These are phyloP conservation scores for Hippasteria phrygiana DNA, from an alignment of 53 echinoderm and acorn worm genomes.

Conservation along the genomic window DNA sequence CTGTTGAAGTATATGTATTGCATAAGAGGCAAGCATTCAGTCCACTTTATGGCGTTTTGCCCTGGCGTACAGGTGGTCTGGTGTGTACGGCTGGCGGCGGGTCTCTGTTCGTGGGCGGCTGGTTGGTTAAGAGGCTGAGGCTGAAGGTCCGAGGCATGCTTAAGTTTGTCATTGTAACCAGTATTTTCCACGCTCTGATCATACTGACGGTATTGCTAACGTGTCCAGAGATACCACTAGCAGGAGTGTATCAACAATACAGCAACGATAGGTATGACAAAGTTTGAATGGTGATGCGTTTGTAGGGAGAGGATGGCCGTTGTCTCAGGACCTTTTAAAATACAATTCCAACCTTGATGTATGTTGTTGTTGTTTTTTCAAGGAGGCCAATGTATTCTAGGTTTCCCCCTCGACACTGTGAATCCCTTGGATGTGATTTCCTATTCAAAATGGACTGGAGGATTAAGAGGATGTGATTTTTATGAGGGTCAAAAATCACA, in stretches of 20 bases:
- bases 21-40: too few species aligned
- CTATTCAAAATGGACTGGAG: too few species aligned
- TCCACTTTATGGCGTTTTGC: too few species aligned
- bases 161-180: conserved; percentile 58
- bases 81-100: conserved; percentile 51
- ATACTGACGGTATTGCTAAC: conserved; percentile 68
- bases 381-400: too few species aligned
- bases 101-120: conserved; percentile 76
- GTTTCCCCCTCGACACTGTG: too few species aligned
- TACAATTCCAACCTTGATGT: too few species aligned
- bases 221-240: conserved; percentile 87
- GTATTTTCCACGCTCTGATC: conserved; percentile 56
- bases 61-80: not conserved
- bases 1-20: too few species aligned
- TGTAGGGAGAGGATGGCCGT: not conserved
- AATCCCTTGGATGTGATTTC: too few species aligned
- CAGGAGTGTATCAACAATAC: conserved; percentile 76
- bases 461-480: too few species aligned
- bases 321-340: too few species aligned
- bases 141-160: conserved; percentile 85
- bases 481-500: too few species aligned
- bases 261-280: not conserved
- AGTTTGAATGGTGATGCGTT: not conserved
- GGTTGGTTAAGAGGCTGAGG: conserved; percentile 76
- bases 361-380: too few species aligned